A percentile compares a stretch with the other conserved stretches of the same genome.
Evolutionary conservation across 2,113 vertebrate genomes (phyloP).

Genomic region (Camelus dromedarius): DNA sequence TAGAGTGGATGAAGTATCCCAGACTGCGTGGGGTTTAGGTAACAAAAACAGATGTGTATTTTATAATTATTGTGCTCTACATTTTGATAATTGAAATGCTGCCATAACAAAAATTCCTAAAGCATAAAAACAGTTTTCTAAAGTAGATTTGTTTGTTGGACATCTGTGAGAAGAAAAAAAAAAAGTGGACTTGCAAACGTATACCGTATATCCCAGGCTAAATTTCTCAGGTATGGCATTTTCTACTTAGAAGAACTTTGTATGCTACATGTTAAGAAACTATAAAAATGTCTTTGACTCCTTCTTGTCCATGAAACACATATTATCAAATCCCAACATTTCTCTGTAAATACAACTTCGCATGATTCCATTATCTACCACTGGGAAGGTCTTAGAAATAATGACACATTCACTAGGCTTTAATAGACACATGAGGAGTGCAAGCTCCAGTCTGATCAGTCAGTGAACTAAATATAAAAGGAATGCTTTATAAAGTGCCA

Average conservation of each 20-base stretch:
- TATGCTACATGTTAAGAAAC: constrained; percentile 4
- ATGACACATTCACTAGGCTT: constrained; percentile 72
- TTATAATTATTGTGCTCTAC: background rate
- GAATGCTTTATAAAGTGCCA: constrained; percentile 69
- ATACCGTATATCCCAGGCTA: background rate
- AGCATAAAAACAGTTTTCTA: background rate
- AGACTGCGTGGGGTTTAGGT: background rate
- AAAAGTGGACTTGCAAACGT: background rate
- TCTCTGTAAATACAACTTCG: constrained; percentile 68
- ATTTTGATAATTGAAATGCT: background rate
- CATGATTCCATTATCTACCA: constrained; percentile 62
- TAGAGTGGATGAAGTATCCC: background rate
- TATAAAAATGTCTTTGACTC: constrained; percentile 6
- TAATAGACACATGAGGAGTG: constrained; percentile 57
- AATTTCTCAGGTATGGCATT: background rate
- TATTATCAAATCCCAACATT: background rate
- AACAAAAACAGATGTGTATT: background rate
- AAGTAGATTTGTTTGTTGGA: constrained; percentile 27
- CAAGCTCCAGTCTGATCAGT: constrained; percentile 62
- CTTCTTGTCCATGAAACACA: background rate
- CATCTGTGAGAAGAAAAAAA: background rate
- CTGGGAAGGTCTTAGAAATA: constrained; percentile 62
- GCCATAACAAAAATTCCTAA: background rate
- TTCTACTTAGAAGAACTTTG: constrained; percentile 24
- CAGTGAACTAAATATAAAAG: constrained; percentile 79